Evolutionary conservation across 2,888 invertebrate species (phyloP), one percentile per base, ranked within the genome.

Genomic region (Drosophila recens): DNA sequence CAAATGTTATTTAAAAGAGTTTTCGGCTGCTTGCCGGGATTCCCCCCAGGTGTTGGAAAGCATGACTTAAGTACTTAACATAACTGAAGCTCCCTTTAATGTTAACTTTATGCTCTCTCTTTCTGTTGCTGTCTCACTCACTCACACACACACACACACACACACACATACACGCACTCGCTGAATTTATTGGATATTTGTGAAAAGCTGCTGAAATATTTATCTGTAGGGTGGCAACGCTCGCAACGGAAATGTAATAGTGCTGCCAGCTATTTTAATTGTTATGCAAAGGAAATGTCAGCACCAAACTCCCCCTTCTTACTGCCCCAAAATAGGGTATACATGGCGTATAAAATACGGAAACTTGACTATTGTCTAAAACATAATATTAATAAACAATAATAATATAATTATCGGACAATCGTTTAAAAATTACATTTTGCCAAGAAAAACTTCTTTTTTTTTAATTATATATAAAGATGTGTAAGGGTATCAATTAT

Each of bases 191-290:
- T 46, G 43, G 2, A 20, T 58, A 53, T 72, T 54, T 20, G 49
- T 40, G 36, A 27, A 61, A 52, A 33, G 15, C 53, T 59, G 46
- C 15, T 70, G 56, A 74, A 74, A 61, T 71, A 77, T 79, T 66
- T 65, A 67, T 70, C 11, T 45, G 30, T 8, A 42, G 33, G 23
- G 38, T 23, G 59, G 65, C 62, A 45, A 34, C 52, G 15, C 20
- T 64, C 11, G 61, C 61, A 59, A 38, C 49, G 52, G 36, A 42
- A 48, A 48, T 53, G 38, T 64, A 77, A 67, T 61, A 43, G 34
- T 23, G 69, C 87, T 73, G 68, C 61, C 57, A 70, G 83, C 78
- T 57, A 83, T 83, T 88, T 86, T 79, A 85, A 85, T 81, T 85
- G 84, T 79, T 88, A 76, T 84, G 83, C 83, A 86, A 82, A 80